A percentile compares a stretch with the other conserved stretches of the same genome.
Evolutionary conservation across 2,888 invertebrate genomes (phyloP).

Genomic region (Homarus gammarus): DNA sequence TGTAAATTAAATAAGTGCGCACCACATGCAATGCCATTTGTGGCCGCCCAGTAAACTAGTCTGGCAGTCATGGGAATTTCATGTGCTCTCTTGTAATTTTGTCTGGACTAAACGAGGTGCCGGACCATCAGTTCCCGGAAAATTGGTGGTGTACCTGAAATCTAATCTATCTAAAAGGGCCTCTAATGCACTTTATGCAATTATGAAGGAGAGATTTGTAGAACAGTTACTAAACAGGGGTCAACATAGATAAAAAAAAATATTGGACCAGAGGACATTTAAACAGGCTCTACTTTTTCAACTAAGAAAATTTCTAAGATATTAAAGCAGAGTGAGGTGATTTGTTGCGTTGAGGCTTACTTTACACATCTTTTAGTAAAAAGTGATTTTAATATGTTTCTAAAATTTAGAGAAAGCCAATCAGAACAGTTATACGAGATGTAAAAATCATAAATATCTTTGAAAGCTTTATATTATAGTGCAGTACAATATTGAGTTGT

Average conservation of each 20-base stretch:
- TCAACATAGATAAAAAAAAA: neutral
- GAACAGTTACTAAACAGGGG: neutral
- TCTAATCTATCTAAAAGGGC: neutral
- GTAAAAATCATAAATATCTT: too few species aligned
- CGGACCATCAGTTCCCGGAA: too few species aligned
- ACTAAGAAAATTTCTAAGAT: neutral
- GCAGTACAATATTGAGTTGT: too few species aligned
- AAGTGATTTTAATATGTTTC: neutral
- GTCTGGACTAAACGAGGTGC: too few species aligned
- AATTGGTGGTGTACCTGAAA: neutral
- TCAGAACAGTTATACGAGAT: neutral
- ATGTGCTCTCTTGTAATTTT: too few species aligned
- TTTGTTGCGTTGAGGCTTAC: neutral
- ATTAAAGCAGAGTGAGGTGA: neutral
- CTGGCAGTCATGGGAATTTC: too few species aligned
- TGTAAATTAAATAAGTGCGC: too few species aligned
- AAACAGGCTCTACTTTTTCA: neutral
- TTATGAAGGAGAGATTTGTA: neutral
- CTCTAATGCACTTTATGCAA: neutral
- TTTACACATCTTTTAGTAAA: neutral
- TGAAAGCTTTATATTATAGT: too few species aligned
- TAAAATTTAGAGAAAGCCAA: neutral
- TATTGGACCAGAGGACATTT: neutral
- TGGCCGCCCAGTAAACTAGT: too few species aligned
- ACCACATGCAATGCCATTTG: too few species aligned